A percentile compares a stretch with the other conserved stretches of the same genome.
phyloP scores from a whole-genome alignment of 2,888 invertebrate species.

The Spisula solida region DNA sequence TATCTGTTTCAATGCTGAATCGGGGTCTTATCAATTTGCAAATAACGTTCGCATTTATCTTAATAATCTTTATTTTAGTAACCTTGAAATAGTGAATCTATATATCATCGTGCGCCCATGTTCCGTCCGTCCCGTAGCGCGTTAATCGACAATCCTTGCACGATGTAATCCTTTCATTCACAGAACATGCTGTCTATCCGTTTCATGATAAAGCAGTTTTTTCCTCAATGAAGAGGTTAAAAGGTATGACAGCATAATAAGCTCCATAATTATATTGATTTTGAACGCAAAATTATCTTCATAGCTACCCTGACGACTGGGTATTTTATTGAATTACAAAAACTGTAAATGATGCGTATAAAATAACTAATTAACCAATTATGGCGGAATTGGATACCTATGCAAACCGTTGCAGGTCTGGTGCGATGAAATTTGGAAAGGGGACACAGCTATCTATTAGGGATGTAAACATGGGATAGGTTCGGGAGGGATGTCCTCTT shows the following conservation, averaged over 20 bases:
- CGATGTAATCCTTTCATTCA: background rate
- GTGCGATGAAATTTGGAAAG: too few relatives aligned
- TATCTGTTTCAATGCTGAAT: too few relatives aligned
- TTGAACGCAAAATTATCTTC: background rate
- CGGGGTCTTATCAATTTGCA: too few relatives aligned
- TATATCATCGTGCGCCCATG: background rate
- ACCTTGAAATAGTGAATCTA: background rate
- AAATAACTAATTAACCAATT: too few relatives aligned
- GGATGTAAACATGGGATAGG: too few relatives aligned
- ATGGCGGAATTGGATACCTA: too few relatives aligned
- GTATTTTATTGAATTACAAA: background rate
- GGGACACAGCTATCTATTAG: too few relatives aligned
- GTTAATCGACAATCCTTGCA: background rate
- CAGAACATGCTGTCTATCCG: background rate
- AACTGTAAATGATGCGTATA: background rate
- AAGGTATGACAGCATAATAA: background rate
- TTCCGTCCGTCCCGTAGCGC: background rate
- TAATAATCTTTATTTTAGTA: too few relatives aligned
- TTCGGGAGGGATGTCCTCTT: too few relatives aligned
- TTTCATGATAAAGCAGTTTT: background rate
- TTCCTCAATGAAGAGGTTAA: background rate
- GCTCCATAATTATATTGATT: background rate
- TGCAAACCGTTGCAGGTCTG: too few relatives aligned
- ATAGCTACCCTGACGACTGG: background rate
- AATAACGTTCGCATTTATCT: too few relatives aligned